Base-by-base conservation (phyloP, 1,140 invertebrate species). In the Drosophila oshimai region DNA sequence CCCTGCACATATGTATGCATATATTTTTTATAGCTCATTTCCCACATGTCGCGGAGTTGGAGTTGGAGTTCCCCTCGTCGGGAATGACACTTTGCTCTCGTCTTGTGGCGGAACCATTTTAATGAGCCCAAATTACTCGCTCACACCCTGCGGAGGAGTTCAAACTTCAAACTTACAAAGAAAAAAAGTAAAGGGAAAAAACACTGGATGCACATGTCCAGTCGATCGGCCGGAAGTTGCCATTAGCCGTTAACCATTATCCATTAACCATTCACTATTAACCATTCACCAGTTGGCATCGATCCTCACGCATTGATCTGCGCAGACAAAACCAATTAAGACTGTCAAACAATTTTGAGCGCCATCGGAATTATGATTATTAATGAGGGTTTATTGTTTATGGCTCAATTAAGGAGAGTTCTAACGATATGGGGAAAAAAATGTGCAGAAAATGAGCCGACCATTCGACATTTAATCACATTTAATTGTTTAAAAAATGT, bases 121-220 rank as follows among this genome's bases (percentile, higher is more conserved):
- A 89, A 89, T 89, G 84, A 89, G 74, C 67, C 60, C 71, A 84
- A 88, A 89, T 88, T 89, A 80, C 58, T 65, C 34, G 31, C 61
- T 44, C 7, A 42, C 34, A 44, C 33, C 29, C 37, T 17, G 22
- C 44, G 22, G 17, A 36, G 53, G 57, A 74, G 71, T 71, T 78
- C 57, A 62, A 65, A 79, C 54, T 42, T 53, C 26, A 28, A 69
- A 15, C n/a, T n/a, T n/a, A 53, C 51, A 60, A 57, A 31, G 44
- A 51, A 70, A 47, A 54, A 49, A 54, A 57, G 51, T 45, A 58
- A 47, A 34, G 22, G 39, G 12, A 24, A 54, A 64, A 64, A 67
- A 20, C 45, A 54, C n/a, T 44, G 41, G 41, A 49, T 65, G 61
- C 61, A 65, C 61, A 65, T 65, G 76, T 80, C 57, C 70, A 60